These are phyloP conservation scores for Phaethon lepturus DNA, from an alignment of 2,113 vertebrate genomes.

Conservation along the genomic window DNA sequence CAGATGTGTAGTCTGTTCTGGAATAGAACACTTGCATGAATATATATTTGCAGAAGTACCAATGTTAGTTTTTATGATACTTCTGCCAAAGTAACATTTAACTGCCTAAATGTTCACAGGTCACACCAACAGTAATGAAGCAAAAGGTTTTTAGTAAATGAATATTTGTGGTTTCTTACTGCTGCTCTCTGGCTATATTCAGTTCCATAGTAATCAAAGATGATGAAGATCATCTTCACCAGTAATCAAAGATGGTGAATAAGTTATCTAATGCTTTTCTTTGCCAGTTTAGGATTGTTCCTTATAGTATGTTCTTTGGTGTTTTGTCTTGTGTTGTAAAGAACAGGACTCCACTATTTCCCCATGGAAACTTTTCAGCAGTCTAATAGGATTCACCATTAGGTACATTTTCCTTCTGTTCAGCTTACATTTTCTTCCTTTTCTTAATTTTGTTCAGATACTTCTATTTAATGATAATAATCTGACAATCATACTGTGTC, in stretches of 20 bases:
- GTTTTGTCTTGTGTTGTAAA: neutral
- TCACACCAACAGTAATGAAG: neutral
- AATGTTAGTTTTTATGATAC: neutral
- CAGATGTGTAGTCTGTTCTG: neutral
- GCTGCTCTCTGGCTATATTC: neutral
- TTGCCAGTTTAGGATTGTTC: neutral
- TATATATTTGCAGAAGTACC: neutral
- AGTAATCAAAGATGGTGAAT: neutral
- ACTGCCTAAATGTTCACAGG: neutral
- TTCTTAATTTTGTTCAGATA: neutral
- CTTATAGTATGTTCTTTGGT: neutral
- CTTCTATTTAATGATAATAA: neutral
- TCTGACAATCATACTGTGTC: neutral
- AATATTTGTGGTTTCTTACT: neutral
- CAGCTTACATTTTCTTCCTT: neutral
- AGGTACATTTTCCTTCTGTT: neutral
- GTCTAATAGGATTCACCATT: neutral
- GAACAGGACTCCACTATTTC: neutral
- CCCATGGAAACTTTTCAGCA: neutral
- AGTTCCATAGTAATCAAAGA: neutral
- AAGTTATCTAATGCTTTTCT: neutral
- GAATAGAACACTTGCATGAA: neutral
- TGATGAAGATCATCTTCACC: neutral
- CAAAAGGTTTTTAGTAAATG: neutral
- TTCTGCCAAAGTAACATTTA: neutral